Evolutionary conservation across 1,140 invertebrate genomes (phyloP), one percentile per base, ranked within the genome.

Genomic region (Penaeus chinensis): DNA sequence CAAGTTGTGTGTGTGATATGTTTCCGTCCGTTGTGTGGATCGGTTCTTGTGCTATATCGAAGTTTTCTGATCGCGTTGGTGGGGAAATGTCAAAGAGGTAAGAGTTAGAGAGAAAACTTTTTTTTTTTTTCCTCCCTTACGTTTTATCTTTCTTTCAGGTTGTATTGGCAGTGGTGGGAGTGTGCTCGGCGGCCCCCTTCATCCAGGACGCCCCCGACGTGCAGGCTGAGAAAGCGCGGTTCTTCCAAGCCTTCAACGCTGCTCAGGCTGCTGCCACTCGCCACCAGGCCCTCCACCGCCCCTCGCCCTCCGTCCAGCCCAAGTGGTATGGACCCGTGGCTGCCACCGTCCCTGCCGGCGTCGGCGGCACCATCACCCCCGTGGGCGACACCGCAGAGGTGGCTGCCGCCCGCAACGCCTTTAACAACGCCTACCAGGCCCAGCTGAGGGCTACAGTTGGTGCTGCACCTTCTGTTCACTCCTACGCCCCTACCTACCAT

Each of bases 301-400:
- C 61, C 81, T 37, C 66, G n/a, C 82, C 54, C 10, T 2, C 22
- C n/a, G 32, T 2, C 47, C 37, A 37, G 19, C 54, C 81, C 47
- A 89, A 89, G 82, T 90, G 89, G 89, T 86, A 42, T 19, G 89
- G 89, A 13, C 89, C 89, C 66, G 37, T 90, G 8, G 89, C 89
- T 60, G 83, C 89, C 47, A 89, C 82, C 47, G 80, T 90, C 47
- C 89, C 89, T 18, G 89, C 89, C n/a, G 87, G 89, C n/a, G 84
- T 90, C 69, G 71, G 61, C 32, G 89, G 89, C 8, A 37, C 65
- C n/a, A 22, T 83, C 24, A 79, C 87, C 37, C 79, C 79, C 20
- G 84, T 90, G 74, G 54, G 60, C 7, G 87, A 90, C 63, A 90
- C 89, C 16, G 42, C 65, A 2, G 89, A 90, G 19, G 89, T 90